Evolutionary conservation across 2,797 vertebrate species (phyloP).

Genomic region (Ptychobarbus kaznakovi): DNA sequence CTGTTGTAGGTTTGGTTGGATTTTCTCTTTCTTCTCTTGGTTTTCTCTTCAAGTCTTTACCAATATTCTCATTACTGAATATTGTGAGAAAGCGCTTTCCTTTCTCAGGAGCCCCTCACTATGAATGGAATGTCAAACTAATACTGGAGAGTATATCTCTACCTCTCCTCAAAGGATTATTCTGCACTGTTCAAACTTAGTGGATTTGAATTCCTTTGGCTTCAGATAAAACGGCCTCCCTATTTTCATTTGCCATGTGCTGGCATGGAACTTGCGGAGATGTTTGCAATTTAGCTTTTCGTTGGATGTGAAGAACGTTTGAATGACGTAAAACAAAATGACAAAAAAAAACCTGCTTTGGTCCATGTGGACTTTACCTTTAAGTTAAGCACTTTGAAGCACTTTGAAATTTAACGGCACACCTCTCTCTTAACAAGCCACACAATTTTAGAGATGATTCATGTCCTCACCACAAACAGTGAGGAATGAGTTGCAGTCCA

Average conservation of each 20-base stretch:
- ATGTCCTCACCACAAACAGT: not conserved
- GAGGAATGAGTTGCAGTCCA: not conserved
- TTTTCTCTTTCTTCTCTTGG: no score
- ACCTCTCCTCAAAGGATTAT: constrained; percentile 50
- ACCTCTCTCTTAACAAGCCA: not conserved
- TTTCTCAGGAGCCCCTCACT: constrained; percentile 23
- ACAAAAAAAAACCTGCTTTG: not conserved
- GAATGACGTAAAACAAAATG: not conserved
- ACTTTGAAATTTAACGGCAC: not conserved
- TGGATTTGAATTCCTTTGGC: constrained; percentile 59
- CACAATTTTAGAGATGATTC: not conserved
- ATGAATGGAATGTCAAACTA: constrained; percentile 54
- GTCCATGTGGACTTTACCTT: not conserved
- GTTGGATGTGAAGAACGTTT: constrained; percentile 63
- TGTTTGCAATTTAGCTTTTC: constrained; percentile 51
- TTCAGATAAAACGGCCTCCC: constrained; percentile 53
- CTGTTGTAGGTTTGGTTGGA: not conserved
- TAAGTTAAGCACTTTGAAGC: not conserved
- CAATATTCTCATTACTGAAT: constrained; percentile 22
- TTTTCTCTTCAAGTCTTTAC: constrained; percentile 11
- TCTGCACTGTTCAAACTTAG: constrained; percentile 56
- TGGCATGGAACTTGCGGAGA: constrained; percentile 65
- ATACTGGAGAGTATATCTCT: constrained; percentile 46
- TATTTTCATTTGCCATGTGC: constrained; percentile 66
- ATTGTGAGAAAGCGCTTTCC: constrained; percentile 1